Base-by-base conservation (phyloP, 2,888 invertebrate genomes). In the Eupeodes latifasciatus region DNA sequence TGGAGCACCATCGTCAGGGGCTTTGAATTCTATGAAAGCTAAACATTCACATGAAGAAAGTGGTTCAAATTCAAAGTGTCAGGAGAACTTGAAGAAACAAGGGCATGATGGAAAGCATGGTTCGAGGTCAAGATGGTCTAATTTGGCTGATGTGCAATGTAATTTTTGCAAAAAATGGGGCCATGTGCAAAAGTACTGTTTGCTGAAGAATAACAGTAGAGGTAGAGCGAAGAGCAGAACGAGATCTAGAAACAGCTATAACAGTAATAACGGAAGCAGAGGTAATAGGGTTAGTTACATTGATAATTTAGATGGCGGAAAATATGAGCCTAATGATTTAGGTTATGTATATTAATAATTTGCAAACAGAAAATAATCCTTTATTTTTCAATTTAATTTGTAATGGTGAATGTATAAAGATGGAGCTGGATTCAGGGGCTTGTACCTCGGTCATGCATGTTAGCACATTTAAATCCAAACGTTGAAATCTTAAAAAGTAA, bases 361-460 rank as follows among this genome's bases (percentile, higher is more conserved):
- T 44, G n/a, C 34, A 44, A 44, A 64, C 44, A 44, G 62, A 44
- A 64, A 64, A 64, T 44, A 64, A 64, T 16, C 44, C 62, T 16
- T 64, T 64, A 64, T 5, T 64, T 64, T 64, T 64, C 5, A 44
- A 44, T 64, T 44, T 64, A 64, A 64, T 64, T 64, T 64, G 62
- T 64, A 64, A 64, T 64, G 62, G 44, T 40, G 1, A 16, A 44
- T 44, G 16, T 16, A 44, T 64, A 64, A 64, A 4, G 44, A 64
- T 44, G 62, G 62, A 44, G 12, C 44, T 64, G 16, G 44, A 64
- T 64, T 62, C n/a, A 10, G 16, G 40, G 62, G 40, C 44, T 10
- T 64, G 44, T 64, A 64, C 16, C 12, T 64, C 44, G 10, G 62
- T 44, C 16, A 62, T 64, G 40, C 40, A 62, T 6, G 1, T 64